Evolutionary conservation across 1,140 invertebrate genomes (phyloP), one percentile per base, ranked within the genome.

Genomic region (Euwallacea fornicatus): DNA sequence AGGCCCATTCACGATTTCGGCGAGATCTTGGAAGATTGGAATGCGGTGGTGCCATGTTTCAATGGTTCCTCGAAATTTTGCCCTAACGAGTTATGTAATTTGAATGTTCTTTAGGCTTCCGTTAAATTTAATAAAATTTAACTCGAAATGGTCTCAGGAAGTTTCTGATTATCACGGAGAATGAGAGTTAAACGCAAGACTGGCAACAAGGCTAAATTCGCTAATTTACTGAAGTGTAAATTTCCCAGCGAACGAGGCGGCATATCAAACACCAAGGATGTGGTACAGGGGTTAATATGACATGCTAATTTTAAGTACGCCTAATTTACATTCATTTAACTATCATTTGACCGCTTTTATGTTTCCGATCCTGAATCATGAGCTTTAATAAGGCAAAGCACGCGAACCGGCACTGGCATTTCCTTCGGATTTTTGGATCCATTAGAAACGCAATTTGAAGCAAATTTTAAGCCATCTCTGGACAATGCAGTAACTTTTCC

Each of bases 311-410:
- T 74, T 67, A 68, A 72, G 44, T 69, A 66, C 69, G 69, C 66
- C 69, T 72, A 74, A 74, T 74, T 74, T 74, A 74, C 73, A 74
- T 74, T 74, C 64, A 74, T 74, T 74, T 74, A 74, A 71, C 69
- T 74, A 72, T 74, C 70, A 66, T 71, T 71, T 74, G 47, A 62
- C 60, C 67, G 46, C 69, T 74, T 74, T 74, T 53, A 74, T 74
- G 66, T 68, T 55, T 69, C 69, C 69, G 69, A 71, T 66, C 42
- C 43, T 71, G 69, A 71, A 71, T 71, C 69, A 71, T 71, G 62
- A 10, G 44, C 54, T 13, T 69, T 69, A 69, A 69, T 62, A 69
- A 69, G 67, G 42, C 67, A 61, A 62, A 69, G 50, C 67, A 69
- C 67, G 67, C 67, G 47, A 69, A 54, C 67, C 67, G 67, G 21